A percentile compares a stretch with the other conserved stretches of the same genome.
Conservation (phyloP, 2,888 invertebrate genomes). For the Hypomecis atomaria region DNA sequence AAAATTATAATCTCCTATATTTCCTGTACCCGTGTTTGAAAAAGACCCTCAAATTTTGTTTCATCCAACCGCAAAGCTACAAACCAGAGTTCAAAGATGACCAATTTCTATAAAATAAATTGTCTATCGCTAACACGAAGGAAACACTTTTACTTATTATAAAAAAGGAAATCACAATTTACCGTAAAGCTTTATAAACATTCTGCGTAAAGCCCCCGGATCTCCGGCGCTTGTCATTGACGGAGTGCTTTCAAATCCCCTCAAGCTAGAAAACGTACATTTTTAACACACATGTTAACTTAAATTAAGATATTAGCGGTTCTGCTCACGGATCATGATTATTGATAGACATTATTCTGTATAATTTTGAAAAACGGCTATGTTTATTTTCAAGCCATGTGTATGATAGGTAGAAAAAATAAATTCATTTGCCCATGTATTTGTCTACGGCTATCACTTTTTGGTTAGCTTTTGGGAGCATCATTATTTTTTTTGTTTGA, state of each 20-base stretch:
- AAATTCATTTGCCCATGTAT: no score
- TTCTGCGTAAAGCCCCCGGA: constrained; percentile 13
- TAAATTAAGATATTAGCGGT: constrained; percentile 1
- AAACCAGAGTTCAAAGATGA: constrained; percentile 7
- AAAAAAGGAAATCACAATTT: constrained; percentile 27
- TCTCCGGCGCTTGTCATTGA: constrained; percentile 22
- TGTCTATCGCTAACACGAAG: constrained; percentile 10
- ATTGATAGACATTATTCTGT: background rate
- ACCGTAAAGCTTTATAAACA: constrained; percentile 21
- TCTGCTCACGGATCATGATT: constrained; percentile 7
- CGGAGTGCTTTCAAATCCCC: constrained; percentile 23
- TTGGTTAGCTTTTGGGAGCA: no score
- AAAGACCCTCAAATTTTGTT: background rate
- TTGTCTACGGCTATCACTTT: no score
- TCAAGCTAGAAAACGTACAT: constrained; percentile 13
- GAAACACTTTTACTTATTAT: constrained; percentile 13
- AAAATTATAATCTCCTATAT: no score
- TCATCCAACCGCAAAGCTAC: background rate
- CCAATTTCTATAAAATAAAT: constrained; percentile 11
- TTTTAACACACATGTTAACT: constrained; percentile 18
- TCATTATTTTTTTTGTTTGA: no score
- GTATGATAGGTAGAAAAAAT: no score
- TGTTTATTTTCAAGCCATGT: no score
- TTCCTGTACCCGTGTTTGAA: no score
- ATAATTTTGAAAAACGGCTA: no score